Conservation (phyloP, 2,888 invertebrate species). For the Erebia epiphron region DNA sequence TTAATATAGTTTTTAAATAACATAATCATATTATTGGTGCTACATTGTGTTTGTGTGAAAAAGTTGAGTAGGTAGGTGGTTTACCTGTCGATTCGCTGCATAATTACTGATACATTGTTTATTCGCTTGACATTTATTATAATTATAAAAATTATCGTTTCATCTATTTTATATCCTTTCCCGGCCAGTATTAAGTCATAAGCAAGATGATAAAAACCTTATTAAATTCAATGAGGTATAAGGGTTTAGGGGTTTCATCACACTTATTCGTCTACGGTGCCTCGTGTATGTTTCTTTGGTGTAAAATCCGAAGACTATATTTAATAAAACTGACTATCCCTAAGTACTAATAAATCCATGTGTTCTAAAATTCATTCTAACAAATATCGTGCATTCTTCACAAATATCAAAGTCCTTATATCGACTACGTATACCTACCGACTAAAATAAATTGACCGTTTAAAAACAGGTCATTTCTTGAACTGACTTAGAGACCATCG, state of each 20-base stretch:
- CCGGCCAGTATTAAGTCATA: conserved; percentile 25
- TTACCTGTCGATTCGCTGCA: not conserved
- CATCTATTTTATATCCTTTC: conserved; percentile 23
- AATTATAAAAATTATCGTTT: conserved; percentile 38
- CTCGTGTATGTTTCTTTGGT: too few species aligned
- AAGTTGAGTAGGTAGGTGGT: not conserved
- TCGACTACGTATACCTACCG: too few species aligned
- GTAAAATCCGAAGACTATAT: too few species aligned
- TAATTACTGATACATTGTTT: not conserved
- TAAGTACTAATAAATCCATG: too few species aligned
- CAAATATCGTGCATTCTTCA: too few species aligned
- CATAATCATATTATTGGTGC: not conserved
- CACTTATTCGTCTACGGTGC: not conserved
- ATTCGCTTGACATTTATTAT: conserved; percentile 34
- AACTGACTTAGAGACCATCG: too few species aligned
- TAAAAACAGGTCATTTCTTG: too few species aligned
- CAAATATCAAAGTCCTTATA: too few species aligned
- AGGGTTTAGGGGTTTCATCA: conserved; percentile 2
- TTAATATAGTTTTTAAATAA: too few species aligned
- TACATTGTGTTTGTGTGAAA: not conserved
- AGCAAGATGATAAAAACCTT: conserved; percentile 28
- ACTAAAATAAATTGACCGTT: too few species aligned
- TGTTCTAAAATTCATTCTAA: too few species aligned
- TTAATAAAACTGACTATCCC: too few species aligned
- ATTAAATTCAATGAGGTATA: conserved; percentile 32